Evolutionary conservation across 2,888 invertebrate species (phyloP).

Genomic region (Drosophila mulleri): DNA sequence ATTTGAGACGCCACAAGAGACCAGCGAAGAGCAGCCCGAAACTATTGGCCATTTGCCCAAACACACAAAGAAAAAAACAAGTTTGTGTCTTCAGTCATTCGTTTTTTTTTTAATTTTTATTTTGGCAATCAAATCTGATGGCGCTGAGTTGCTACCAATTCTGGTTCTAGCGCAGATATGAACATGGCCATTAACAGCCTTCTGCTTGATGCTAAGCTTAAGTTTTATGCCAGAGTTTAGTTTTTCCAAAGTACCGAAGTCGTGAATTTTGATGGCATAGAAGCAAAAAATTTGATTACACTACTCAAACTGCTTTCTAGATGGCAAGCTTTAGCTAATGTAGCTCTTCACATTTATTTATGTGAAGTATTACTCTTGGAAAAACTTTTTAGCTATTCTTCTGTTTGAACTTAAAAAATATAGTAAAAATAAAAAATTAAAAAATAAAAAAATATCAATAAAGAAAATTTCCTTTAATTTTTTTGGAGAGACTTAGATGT

Average conservation of each 20-base stretch:
- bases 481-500: background rate
- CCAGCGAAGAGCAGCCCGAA: conserved; percentile 10
- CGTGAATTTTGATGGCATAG: conserved; percentile 22
- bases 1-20: conserved; percentile 61
- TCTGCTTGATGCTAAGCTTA: background rate
- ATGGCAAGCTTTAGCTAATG: background rate
- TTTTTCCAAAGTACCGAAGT: conserved; percentile 1
- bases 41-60: conserved; percentile 19
- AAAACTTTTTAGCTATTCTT: background rate
- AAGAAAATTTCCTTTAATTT: background rate
- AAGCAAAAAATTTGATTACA: conserved; percentile 7
- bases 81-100: conserved; percentile 66
- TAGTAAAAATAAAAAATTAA: no score
- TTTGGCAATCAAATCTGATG: conserved; percentile 70
- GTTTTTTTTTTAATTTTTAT: conserved; percentile 12
- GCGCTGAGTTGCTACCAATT: conserved; percentile 32
- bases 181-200: conserved; percentile 21
- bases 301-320: conserved; percentile 26
- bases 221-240: conserved; percentile 5
- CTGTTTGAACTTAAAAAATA: background rate
- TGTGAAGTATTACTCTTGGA: no score
- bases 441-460: no score
- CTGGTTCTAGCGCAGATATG: conserved; percentile 13
- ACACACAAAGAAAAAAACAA: conserved; percentile 29
- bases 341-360: background rate